phyloP scores from a whole-genome alignment of 2,113 vertebrate species.

The Rafetus swinhoei region DNA sequence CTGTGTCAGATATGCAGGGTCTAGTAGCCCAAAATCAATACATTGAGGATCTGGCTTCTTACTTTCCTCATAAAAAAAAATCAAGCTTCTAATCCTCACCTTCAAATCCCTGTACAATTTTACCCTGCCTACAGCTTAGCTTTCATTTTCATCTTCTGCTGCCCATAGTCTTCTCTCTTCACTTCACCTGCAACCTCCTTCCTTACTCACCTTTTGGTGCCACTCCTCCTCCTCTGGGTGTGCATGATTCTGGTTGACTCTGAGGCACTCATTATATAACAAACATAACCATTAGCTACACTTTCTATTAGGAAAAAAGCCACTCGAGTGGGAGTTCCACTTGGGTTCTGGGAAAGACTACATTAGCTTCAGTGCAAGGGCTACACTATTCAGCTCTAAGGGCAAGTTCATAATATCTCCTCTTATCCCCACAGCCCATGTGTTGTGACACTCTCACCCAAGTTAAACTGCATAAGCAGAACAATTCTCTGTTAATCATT shows the following conservation, averaged over 20 bases:
- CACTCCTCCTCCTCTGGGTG: background rate
- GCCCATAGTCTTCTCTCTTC: accelerated
- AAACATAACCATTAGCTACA: background rate
- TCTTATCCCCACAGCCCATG: accelerated
- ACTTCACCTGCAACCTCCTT: background rate
- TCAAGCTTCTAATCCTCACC: background rate
- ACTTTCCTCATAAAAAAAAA: accelerated
- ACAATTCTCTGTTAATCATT: background rate
- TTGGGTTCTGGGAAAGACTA: background rate
- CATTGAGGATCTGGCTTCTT: accelerated
- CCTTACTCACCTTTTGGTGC: background rate
- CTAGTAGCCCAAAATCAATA: accelerated
- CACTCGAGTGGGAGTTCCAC: background rate
- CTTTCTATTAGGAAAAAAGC: background rate
- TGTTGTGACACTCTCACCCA: background rate
- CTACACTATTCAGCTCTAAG: background rate
- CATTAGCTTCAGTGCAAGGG: background rate
- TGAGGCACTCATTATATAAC: background rate
- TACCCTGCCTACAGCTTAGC: background rate
- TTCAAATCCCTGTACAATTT: background rate
- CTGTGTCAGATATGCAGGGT: background rate
- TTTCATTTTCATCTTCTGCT: background rate
- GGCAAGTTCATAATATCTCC: accelerated
- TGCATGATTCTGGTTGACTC: background rate
- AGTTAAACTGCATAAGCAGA: background rate